A percentile compares a stretch with the other conserved stretches of the same genome.
Evolutionary conservation across 2,113 vertebrate species (phyloP).

Genomic region (Cavia aperea): DNA sequence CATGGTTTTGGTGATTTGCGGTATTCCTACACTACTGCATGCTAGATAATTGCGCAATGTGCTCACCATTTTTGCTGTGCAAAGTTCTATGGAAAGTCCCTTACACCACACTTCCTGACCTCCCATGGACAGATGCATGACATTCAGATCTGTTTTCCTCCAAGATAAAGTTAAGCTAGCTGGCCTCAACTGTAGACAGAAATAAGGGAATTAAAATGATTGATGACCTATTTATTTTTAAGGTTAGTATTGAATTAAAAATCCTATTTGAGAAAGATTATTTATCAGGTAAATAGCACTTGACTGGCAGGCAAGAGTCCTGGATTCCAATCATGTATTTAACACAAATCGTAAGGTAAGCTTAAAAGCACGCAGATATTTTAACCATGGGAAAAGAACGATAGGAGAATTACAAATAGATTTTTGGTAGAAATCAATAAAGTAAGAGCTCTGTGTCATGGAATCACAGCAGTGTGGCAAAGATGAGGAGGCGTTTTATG

Average conservation of each 20-base stretch:
- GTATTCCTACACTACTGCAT: background rate
- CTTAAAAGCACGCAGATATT: background rate
- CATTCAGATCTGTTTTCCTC: constrained; percentile 2
- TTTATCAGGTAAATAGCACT: background rate
- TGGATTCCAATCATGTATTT: background rate
- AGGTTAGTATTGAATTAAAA: constrained; percentile 11
- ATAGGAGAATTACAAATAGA: background rate
- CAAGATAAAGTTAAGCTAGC: background rate
- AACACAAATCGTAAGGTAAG: background rate
- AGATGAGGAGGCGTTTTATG: background rate
- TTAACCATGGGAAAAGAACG: background rate
- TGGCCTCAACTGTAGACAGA: background rate
- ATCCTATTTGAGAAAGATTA: background rate
- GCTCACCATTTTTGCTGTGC: background rate
- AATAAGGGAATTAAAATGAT: background rate
- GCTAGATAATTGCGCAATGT: background rate
- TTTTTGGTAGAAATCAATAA: background rate
- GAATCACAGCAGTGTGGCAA: background rate
- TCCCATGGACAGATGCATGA: background rate
- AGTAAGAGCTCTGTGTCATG: background rate
- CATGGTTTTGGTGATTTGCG: background rate
- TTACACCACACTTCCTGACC: background rate
- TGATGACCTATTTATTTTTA: background rate
- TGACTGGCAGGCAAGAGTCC: background rate
- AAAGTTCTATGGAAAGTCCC: background rate